phyloP scores from a whole-genome alignment of 2,797 vertebrate genomes.

The Rhyacichthys aspro region DNA sequence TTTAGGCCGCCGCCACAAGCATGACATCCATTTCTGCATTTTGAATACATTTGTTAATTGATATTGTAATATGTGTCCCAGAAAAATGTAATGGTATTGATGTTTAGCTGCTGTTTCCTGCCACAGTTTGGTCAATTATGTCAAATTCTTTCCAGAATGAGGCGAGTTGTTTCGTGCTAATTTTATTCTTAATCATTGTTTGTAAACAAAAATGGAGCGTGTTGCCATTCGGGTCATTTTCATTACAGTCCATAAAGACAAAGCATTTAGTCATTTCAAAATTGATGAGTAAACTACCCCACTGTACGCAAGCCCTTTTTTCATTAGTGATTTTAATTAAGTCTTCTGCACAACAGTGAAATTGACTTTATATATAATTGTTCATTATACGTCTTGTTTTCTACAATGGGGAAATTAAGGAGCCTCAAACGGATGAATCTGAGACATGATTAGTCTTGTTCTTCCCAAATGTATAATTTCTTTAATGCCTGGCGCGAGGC shows the following conservation, averaged over 20 bases:
- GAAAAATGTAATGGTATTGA: conserved; percentile 55
- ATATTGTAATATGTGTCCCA: conserved; percentile 59
- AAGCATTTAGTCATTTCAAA: conserved; percentile 75
- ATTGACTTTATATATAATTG: conserved; percentile 88
- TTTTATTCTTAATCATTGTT: conserved; percentile 69
- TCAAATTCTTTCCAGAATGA: conserved; percentile 43
- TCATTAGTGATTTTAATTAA: conserved; percentile 88
- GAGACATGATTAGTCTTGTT: conserved; percentile 84
- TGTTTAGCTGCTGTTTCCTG: conserved; percentile 47
- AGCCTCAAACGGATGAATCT: conserved; percentile 82
- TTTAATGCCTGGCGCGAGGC: conserved; percentile 79
- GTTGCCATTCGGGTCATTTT: conserved; percentile 77
- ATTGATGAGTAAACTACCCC: conserved; percentile 79
- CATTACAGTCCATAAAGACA: conserved; percentile 74
- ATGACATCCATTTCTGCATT: conserved; percentile 68
- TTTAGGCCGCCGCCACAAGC: conserved; percentile 69
- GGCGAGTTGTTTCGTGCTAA: conserved; percentile 48
- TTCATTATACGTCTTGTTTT: conserved; percentile 86
- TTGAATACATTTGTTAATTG: conserved; percentile 73
- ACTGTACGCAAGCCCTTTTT: conserved; percentile 80
- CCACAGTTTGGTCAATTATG: conserved; percentile 62
- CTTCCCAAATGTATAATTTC: conserved; percentile 83
- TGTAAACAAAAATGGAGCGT: conserved; percentile 68
- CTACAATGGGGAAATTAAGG: conserved; percentile 84
- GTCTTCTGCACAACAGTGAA: conserved; percentile 81